phyloP scores from a whole-genome alignment of 2,797 vertebrate species.

The Caiman crocodilus region DNA sequence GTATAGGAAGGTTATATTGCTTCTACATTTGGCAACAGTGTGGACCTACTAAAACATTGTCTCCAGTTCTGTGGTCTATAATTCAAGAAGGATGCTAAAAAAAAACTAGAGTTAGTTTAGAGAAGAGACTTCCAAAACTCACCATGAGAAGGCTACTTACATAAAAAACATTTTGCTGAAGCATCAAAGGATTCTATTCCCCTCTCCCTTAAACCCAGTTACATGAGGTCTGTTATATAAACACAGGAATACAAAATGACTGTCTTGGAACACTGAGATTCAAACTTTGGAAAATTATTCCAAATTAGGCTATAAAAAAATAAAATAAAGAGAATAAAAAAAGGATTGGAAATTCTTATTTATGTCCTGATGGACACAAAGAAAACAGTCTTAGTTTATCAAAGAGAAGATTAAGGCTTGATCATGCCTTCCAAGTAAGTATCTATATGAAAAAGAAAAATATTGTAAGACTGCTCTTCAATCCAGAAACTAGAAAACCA shows the following conservation, averaged over 20 bases:
- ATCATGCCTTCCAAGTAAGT: background rate
- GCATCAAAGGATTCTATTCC: no score
- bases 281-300: no score
- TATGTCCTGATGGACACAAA: conserved; percentile 36
- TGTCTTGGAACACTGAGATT: no score
- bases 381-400: conserved; percentile 42
- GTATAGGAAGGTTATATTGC: background rate
- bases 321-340: background rate
- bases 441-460: conserved; percentile 21
- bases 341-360: conserved; percentile 44
- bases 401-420: conserved; percentile 41
- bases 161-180: no score
- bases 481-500: background rate
- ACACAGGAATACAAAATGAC: no score
- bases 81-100: background rate
- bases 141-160: no score
- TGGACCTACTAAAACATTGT: background rate
- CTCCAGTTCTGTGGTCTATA: background rate
- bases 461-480: conserved; percentile 7
- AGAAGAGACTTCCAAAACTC: no score
- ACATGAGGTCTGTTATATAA: no score
- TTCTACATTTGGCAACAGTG: background rate
- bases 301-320: no score
- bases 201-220: no score
- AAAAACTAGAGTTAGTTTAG: background rate